These are phyloP conservation scores for Cyanoliseus patagonus DNA, from an alignment of 2,113 vertebrate genomes.

Conservation along the genomic window DNA sequence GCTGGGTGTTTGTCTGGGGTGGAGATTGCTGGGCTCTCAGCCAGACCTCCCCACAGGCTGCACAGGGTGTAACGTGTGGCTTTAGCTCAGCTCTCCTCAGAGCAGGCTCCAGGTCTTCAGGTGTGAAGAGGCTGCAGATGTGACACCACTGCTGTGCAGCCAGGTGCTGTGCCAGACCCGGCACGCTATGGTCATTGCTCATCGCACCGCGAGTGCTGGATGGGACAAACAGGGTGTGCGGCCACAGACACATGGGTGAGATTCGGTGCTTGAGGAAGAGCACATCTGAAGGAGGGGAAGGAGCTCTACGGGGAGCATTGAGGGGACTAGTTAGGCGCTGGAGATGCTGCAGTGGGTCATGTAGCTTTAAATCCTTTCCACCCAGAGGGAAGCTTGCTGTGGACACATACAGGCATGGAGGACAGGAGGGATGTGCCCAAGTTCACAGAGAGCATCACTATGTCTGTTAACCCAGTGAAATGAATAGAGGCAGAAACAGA, in stretches of 20 bases:
- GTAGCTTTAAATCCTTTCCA: not conserved
- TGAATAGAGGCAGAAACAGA: constrained; percentile 19
- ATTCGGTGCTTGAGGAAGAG: constrained; percentile 14
- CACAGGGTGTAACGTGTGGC: fast-evolving
- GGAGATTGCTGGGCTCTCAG: not conserved
- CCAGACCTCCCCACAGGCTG: not conserved
- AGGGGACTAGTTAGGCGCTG: not conserved
- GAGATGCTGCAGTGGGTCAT: not conserved
- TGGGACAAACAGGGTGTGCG: not conserved
- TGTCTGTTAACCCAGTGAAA: constrained; percentile 10
- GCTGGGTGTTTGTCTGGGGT: not conserved
- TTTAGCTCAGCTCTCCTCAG: not conserved
- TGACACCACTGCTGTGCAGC: not conserved
- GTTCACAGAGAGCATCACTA: not conserved
- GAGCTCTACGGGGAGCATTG: not conserved
- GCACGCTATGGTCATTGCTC: not conserved
- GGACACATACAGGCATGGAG: not conserved
- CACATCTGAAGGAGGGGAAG: not conserved
- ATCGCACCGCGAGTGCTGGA: not conserved
- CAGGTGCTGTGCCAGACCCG: not conserved
- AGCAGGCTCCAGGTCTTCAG: not conserved
- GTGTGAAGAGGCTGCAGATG: not conserved
- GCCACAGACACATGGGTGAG: not conserved
- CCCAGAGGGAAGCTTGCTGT: not conserved
- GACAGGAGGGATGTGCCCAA: not conserved